Evolutionary conservation across 1,140 invertebrate species (phyloP).

Genomic region (Hyphantria cunea): DNA sequence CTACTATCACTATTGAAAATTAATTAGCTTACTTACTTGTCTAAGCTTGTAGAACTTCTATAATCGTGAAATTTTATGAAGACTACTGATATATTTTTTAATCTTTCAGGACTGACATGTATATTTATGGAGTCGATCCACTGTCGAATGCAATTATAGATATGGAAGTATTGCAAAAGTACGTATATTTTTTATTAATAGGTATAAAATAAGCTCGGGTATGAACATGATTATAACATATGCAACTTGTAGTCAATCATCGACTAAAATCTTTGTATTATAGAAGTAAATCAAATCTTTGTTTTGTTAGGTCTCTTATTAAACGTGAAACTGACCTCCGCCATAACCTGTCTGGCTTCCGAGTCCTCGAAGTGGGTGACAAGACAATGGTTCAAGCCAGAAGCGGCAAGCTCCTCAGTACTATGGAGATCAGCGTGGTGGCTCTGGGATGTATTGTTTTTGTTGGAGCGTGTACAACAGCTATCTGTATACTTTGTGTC

Average conservation of each 20-base stretch:
- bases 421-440: conserved; percentile 90
- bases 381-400: conserved; percentile 59
- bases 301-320: conserved; percentile 81
- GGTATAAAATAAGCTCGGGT: too few relatives aligned
- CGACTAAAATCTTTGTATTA: too few relatives aligned
- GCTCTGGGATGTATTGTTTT: conserved; percentile 90
- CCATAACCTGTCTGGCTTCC: conserved; percentile 83
- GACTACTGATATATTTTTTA: too few relatives aligned
- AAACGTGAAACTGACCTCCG: conserved; percentile 84
- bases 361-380: conserved; percentile 80
- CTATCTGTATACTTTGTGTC: conserved; percentile 89
- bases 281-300: too few relatives aligned
- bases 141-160: conserved; percentile 90
- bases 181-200: conserved; percentile 52
- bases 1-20: too few relatives aligned
- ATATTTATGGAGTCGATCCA: conserved; percentile 92
- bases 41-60: too few relatives aligned
- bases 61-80: too few relatives aligned
- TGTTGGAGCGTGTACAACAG: conserved; percentile 88
- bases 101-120: conserved; percentile 90
- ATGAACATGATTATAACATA: too few relatives aligned
- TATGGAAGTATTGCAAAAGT: conserved; percentile 89
- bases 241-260: too few relatives aligned
- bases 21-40: too few relatives aligned
- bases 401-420: conserved; percentile 78